Percentiles rank a stretch among this genome's conserved stretches.
These are phyloP conservation scores for Agrotis ipsilon DNA, from an alignment of 2,888 invertebrate species.

Conservation along the genomic window DNA sequence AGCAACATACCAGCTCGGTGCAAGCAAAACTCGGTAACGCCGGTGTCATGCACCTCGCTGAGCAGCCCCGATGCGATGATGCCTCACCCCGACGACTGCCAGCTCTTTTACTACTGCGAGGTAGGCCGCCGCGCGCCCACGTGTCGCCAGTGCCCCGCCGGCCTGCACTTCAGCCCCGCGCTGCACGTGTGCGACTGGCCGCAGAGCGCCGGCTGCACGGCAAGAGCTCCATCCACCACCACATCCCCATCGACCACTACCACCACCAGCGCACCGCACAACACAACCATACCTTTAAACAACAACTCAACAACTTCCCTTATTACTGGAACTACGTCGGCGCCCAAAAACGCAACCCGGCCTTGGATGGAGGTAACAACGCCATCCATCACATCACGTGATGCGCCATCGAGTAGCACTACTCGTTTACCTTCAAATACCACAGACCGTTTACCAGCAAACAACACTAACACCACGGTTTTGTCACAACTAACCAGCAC, in stretches of 20 bases:
- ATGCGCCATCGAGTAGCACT: not conserved
- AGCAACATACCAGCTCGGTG: conserved; percentile 22
- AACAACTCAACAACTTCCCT: not conserved
- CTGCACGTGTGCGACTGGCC: conserved; percentile 70
- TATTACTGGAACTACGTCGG: not conserved
- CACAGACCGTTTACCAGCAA: too few species aligned
- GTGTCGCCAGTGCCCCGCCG: conserved; percentile 68
- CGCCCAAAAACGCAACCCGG: conserved; percentile 15
- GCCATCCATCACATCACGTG: not conserved
- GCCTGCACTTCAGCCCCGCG: conserved; percentile 70
- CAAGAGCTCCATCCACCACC: not conserved
- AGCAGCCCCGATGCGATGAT: conserved; percentile 61
- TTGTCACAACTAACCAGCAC: too few species aligned
- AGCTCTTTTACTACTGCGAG: conserved; percentile 73
- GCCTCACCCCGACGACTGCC: conserved; percentile 74
- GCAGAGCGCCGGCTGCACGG: conserved; percentile 65
- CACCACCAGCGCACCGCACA: too few species aligned
- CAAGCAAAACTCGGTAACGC: conserved; percentile 27
- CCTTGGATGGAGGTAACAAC: not conserved
- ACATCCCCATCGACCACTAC: not conserved
- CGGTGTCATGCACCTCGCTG: conserved; percentile 65
- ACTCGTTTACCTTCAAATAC: too few species aligned
- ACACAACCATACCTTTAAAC: not conserved
- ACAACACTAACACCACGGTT: too few species aligned
- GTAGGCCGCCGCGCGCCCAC: conserved; percentile 27